Conservation (phyloP, 1,140 invertebrate species). For the Nasonia longicornis region DNA sequence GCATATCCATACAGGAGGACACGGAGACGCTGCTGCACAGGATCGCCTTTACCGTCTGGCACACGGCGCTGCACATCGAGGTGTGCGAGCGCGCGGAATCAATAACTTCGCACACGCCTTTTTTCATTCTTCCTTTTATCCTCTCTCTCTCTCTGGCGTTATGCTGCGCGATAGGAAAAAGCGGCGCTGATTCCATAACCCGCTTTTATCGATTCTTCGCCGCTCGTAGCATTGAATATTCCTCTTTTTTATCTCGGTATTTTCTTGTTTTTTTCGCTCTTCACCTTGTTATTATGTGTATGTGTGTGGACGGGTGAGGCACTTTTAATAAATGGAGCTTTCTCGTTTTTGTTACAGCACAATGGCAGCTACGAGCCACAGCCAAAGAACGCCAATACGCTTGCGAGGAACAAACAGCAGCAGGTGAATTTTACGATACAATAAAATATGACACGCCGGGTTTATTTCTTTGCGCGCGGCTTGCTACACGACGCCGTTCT, state of each 20-base stretch:
- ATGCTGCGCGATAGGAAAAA: neutral
- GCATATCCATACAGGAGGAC: slow-evolving; percentile 54
- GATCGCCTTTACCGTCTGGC: slow-evolving; percentile 75
- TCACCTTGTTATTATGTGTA: neutral
- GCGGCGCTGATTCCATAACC: neutral
- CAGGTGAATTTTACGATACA: slow-evolving; percentile 47
- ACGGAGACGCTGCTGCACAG: slow-evolving; percentile 70
- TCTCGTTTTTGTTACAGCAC: slow-evolving; percentile 62
- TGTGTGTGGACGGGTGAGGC: neutral
- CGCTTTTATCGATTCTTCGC: neutral
- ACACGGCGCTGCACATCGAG: slow-evolving; percentile 73
- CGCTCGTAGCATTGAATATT: neutral
- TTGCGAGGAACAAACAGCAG: slow-evolving; percentile 59
- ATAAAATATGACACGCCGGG: neutral
- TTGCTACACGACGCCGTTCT: too few species aligned
- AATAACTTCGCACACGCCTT: neutral
- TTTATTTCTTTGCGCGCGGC: neutral
- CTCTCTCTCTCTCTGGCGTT: too few species aligned
- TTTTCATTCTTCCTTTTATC: neutral
- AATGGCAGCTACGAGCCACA: slow-evolving; percentile 65
- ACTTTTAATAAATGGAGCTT: slow-evolving; percentile 35
- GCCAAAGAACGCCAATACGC: slow-evolving; percentile 59
- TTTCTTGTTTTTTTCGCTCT: neutral
- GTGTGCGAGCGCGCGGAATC: slow-evolving; percentile 49
- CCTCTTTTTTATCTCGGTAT: slow-evolving; percentile 11